Conservation (phyloP, 2,888 invertebrate genomes). For the Euproctis similis region DNA sequence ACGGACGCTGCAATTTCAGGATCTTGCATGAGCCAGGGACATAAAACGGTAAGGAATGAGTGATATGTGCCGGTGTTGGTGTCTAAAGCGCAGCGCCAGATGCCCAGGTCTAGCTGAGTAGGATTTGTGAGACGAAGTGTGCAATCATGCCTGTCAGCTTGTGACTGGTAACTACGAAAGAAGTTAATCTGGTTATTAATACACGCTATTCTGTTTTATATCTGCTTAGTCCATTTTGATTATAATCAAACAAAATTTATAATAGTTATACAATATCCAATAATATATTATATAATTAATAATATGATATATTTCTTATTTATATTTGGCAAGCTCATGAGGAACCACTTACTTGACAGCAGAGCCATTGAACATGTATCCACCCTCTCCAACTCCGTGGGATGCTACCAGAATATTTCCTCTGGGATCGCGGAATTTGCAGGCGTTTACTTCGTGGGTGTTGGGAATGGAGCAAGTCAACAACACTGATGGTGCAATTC, state of each 20-base stretch:
- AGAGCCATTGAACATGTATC: constrained; percentile 36
- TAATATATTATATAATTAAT: too few species aligned
- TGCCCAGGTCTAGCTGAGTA: constrained; percentile 33
- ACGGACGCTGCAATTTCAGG: constrained; percentile 17
- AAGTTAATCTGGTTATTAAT: too few species aligned
- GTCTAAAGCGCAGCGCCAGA: constrained; percentile 60
- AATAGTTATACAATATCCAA: too few species aligned
- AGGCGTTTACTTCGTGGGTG: constrained; percentile 28
- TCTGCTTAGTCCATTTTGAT: too few species aligned
- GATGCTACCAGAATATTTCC: constrained; percentile 42
- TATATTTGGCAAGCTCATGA: too few species aligned
- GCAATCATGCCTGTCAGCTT: constrained; percentile 35
- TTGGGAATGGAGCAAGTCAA: constrained; percentile 42
- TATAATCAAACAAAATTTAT: too few species aligned
- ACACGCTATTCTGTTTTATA: too few species aligned
- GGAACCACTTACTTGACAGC: constrained; percentile 28
- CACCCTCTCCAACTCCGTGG: constrained; percentile 43
- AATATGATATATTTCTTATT: too few species aligned
- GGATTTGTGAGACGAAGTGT: constrained; percentile 43
- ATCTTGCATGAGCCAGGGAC: constrained; percentile 34
- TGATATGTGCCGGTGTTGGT: constrained; percentile 39
- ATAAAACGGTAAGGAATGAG: constrained; percentile 45
- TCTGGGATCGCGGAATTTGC: constrained; percentile 50
- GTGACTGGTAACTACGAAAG: constrained; percentile 20
- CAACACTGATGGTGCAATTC: constrained; percentile 26